Percentiles rank a stretch among this genome's conserved stretches.
phyloP scores from a whole-genome alignment of 2,113 vertebrate genomes.

The Numenius arquata region DNA sequence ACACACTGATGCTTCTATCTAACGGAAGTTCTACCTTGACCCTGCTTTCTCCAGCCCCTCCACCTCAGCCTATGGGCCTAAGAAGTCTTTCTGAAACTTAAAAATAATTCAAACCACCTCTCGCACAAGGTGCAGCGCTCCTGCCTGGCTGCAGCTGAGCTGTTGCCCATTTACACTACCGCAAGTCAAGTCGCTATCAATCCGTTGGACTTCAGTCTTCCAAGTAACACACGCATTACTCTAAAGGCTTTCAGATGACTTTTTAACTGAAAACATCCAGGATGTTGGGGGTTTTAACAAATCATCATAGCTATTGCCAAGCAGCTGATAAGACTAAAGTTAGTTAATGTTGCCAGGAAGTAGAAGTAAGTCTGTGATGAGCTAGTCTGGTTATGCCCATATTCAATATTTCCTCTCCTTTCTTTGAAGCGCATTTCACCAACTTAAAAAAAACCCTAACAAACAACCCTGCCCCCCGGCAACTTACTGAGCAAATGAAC shows the following conservation, averaged over 20 bases:
- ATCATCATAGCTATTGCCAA: not conserved
- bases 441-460: not conserved
- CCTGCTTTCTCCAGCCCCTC: not conserved
- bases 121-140: not conserved
- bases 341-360: not conserved
- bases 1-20: not conserved
- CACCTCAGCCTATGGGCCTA: not conserved
- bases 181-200: not conserved
- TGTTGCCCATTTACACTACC: not conserved
- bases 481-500: not conserved
- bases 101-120: not conserved
- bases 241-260: not conserved
- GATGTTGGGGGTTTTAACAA: not conserved
- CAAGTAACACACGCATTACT: not conserved
- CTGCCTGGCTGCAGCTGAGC: not conserved
- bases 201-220: constrained; percentile 3
- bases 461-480: not conserved
- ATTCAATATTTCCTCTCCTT: not conserved
- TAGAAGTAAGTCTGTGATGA: not conserved
- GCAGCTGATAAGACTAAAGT: not conserved
- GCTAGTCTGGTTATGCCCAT: not conserved
- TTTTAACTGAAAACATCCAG: constrained; percentile 21
- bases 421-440: not conserved
- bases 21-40: constrained; percentile 13
- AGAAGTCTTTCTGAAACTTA: not conserved